Conservation (phyloP, 2,113 vertebrate genomes). For the Phrynosoma blainvillii region DNA sequence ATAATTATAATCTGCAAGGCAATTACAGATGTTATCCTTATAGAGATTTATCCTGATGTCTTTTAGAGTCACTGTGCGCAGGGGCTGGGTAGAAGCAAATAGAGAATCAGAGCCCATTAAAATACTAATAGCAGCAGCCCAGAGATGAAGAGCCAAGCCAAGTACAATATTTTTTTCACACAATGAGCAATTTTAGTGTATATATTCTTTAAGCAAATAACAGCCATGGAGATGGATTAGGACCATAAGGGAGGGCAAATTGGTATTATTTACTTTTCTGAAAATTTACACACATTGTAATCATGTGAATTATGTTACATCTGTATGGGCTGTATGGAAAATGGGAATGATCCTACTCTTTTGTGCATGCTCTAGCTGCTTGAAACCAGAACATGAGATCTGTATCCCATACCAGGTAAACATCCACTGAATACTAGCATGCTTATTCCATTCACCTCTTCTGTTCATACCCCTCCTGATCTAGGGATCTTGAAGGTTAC, state of each 20-base stretch:
- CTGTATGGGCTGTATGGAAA: not conserved
- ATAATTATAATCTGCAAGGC: conserved; percentile 60
- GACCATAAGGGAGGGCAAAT: not conserved
- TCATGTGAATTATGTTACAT: not conserved
- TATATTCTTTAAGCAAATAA: not conserved
- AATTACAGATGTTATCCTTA: conserved; percentile 41
- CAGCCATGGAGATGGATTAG: not conserved
- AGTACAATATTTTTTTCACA: not conserved
- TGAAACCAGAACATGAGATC: not conserved
- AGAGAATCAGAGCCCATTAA: not conserved
- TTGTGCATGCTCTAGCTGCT: not conserved
- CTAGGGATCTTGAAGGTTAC: no score
- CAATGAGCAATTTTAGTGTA: not conserved
- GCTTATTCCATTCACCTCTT: not conserved
- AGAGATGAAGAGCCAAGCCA: not conserved
- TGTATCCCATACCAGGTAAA: not conserved
- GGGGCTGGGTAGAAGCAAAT: not conserved
- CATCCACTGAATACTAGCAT: not conserved
- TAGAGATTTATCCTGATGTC: conserved; percentile 49
- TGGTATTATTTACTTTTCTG: not conserved
- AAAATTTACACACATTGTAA: not conserved
- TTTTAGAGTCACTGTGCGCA: not conserved
- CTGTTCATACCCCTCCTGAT: not conserved
- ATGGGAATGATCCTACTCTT: not conserved
- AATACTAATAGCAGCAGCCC: not conserved